phyloP scores from a whole-genome alignment of 2,888 invertebrate genomes.

The Hesperia comma region DNA sequence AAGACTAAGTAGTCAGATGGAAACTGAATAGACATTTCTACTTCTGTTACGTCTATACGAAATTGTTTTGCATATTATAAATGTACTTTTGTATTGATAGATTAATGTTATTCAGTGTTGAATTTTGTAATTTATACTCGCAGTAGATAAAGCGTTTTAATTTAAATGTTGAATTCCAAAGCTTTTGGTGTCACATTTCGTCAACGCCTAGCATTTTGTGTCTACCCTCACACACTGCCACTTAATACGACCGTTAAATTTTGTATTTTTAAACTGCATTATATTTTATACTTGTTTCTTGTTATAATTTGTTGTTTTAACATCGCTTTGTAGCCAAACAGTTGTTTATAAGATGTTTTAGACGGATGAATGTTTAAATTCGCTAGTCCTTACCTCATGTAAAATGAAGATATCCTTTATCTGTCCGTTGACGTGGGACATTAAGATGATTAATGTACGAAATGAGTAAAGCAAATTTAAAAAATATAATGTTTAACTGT shows the following conservation, averaged over 20 bases:
- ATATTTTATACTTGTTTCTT: constrained; percentile 69
- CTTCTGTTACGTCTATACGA: constrained; percentile 8
- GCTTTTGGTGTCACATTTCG: constrained; percentile 27
- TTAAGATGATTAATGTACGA: constrained; percentile 72
- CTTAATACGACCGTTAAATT: constrained; percentile 48
- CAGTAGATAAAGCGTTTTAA: constrained; percentile 19
- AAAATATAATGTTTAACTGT: constrained; percentile 64
- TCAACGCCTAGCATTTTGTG: constrained; percentile 34
- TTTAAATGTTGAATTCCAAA: constrained; percentile 24
- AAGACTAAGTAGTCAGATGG: background rate
- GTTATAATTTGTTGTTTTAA: constrained; percentile 67
- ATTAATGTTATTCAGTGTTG: constrained; percentile 26
- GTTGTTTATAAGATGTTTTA: constrained; percentile 55
- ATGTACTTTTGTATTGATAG: constrained; percentile 20
- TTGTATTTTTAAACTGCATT: constrained; percentile 56
- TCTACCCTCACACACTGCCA: constrained; percentile 62
- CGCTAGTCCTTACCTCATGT: constrained; percentile 77
- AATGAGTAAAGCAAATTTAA: constrained; percentile 61
- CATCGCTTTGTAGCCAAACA: constrained; percentile 69
- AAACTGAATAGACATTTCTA: constrained; percentile 3
- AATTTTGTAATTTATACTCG: constrained; percentile 19
- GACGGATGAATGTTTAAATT: constrained; percentile 54
- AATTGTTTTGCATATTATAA: constrained; percentile 23
- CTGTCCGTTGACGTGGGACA: constrained; percentile 70
- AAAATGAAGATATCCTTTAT: constrained; percentile 68